Conservation (phyloP, 2,113 vertebrate genomes). For the Glaucomys volans region DNA sequence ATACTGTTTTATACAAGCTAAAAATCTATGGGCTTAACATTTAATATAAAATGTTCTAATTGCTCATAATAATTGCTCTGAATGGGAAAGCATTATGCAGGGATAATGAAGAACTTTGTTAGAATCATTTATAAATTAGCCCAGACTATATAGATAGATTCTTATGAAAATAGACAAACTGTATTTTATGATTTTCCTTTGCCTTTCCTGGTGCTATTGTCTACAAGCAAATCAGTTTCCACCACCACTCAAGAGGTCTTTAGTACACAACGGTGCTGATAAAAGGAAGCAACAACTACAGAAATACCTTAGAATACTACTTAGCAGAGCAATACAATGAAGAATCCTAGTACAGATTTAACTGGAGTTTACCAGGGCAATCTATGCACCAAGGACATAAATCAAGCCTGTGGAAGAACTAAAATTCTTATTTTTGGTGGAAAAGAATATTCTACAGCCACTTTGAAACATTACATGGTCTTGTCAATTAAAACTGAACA, state of each 20-base stretch:
- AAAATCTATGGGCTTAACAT: neutral
- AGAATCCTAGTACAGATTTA: neutral
- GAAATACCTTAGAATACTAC: neutral
- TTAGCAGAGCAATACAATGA: neutral
- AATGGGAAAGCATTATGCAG: neutral
- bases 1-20: neutral
- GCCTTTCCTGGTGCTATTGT: neutral
- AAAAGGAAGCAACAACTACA: neutral
- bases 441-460: neutral
- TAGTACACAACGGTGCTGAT: neutral
- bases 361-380: neutral
- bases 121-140: neutral
- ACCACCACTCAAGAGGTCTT: neutral
- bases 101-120: neutral
- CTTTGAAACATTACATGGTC: neutral
- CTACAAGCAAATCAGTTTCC: neutral
- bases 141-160: neutral
- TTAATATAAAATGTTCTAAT: slow-evolving; percentile 17
- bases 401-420: neutral
- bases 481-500: neutral
- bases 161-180: neutral
- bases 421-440: neutral
- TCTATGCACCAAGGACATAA: neutral
- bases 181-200: neutral
- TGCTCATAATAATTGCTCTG: neutral